Percentiles rank a stretch among this genome's conserved stretches.
phyloP scores from a whole-genome alignment of 2,113 vertebrate species.

The Mesocricetus auratus region DNA sequence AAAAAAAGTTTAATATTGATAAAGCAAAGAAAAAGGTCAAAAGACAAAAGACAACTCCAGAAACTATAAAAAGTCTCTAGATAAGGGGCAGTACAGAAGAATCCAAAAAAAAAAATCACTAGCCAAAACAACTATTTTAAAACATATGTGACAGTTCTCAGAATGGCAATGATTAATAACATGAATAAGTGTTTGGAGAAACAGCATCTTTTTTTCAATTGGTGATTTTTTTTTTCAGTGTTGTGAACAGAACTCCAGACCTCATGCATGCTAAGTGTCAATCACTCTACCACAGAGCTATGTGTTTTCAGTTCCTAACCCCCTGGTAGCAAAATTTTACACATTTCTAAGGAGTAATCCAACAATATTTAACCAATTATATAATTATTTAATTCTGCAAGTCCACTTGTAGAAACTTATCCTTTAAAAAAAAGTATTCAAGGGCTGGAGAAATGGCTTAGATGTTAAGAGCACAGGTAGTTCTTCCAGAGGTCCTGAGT shows the following conservation, averaged over 20 bases:
- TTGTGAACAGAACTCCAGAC: neutral
- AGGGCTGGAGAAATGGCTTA: too few relatives aligned
- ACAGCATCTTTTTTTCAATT: neutral
- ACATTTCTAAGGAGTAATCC: conserved; percentile 39
- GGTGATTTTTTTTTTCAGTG: neutral
- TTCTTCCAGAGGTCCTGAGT: too few relatives aligned
- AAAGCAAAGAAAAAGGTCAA: neutral
- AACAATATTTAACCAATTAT: conserved; percentile 21
- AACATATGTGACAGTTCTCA: neutral
- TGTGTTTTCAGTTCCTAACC: neutral
- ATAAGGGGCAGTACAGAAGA: neutral
- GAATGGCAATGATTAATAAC: conserved; percentile 13
- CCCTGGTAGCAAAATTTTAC: neutral
- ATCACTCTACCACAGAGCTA: neutral
- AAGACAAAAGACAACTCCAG: neutral
- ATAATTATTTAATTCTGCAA: conserved; percentile 42
- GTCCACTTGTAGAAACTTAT: conserved; percentile 33
- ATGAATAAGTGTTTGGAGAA: neutral
- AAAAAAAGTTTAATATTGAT: neutral
- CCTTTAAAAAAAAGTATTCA: neutral
- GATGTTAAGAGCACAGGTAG: too few relatives aligned
- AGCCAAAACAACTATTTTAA: conserved; percentile 1
- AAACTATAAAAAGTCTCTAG: neutral
- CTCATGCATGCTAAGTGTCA: neutral
- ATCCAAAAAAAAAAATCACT: neutral